Evolutionary conservation across 1,140 invertebrate species (phyloP).

Genomic region (roundworm (Caenorhabditis elegans)): WBcel235 BX284605.5:12695001-12695500

Average conservation of each 20-base stretch:
- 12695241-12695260: neutral
- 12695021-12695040: neutral
- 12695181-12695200: neutral
- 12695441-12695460: too few relatives aligned
- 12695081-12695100: neutral
- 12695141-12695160: neutral
- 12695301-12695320: too few relatives aligned
- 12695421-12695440: too few relatives aligned
- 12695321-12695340: too few relatives aligned
- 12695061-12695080: neutral
- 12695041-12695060: neutral
- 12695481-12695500: too few relatives aligned
- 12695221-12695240: neutral
- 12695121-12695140: neutral
- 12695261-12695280: neutral
- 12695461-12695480: too few relatives aligned
- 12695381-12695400: too few relatives aligned
- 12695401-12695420: too few relatives aligned
- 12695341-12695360: too few relatives aligned
- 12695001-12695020: too few relatives aligned
- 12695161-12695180: conserved; percentile 2
- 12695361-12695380: too few relatives aligned
- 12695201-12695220: neutral
- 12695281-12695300: too few relatives aligned
- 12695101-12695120: neutral